A percentile compares a stretch with the other conserved stretches of the same genome.
These are phyloP conservation scores for Acrobasis consociella DNA, from an alignment of 2,888 invertebrate species.

Conservation along the genomic window DNA sequence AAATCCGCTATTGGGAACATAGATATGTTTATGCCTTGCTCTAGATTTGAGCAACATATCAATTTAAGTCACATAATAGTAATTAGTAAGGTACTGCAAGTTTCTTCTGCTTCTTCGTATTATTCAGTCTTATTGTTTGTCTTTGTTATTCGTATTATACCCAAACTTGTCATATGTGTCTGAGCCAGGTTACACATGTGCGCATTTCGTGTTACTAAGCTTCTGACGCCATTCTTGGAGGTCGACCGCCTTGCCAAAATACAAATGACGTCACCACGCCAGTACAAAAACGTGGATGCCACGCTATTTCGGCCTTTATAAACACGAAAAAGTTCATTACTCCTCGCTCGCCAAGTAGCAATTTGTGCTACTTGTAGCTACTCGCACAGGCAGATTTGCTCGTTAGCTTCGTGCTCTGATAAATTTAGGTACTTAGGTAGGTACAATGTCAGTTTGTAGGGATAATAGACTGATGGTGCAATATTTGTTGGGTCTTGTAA, in stretches of 20 bases:
- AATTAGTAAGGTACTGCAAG: neutral
- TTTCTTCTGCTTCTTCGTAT: neutral
- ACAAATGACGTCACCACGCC: conserved; percentile 54
- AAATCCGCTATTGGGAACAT: too few species aligned
- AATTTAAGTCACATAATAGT: too few species aligned
- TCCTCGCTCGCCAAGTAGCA: conserved; percentile 11
- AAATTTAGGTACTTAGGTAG: too few species aligned
- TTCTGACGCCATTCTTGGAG: conserved; percentile 48
- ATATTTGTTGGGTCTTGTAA: too few species aligned
- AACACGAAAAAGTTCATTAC: conserved; percentile 19
- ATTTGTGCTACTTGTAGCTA: conserved; percentile 6
- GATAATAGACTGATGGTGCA: too few species aligned
- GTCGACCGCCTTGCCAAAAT: conserved; percentile 75
- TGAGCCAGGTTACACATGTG: conserved; percentile 19
- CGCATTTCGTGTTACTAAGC: conserved; percentile 27
- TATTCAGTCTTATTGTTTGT: neutral
- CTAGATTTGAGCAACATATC: too few species aligned
- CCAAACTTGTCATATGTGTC: neutral
- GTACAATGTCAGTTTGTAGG: too few species aligned
- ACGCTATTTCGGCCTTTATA: conserved; percentile 11
- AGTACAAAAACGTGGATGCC: neutral
- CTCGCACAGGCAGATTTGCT: neutral
- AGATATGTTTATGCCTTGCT: too few species aligned
- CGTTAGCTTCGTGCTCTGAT: neutral
- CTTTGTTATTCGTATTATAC: neutral